These are phyloP conservation scores for Tapirus indicus DNA, from an alignment of 2,797 vertebrate genomes.

Conservation along the genomic window DNA sequence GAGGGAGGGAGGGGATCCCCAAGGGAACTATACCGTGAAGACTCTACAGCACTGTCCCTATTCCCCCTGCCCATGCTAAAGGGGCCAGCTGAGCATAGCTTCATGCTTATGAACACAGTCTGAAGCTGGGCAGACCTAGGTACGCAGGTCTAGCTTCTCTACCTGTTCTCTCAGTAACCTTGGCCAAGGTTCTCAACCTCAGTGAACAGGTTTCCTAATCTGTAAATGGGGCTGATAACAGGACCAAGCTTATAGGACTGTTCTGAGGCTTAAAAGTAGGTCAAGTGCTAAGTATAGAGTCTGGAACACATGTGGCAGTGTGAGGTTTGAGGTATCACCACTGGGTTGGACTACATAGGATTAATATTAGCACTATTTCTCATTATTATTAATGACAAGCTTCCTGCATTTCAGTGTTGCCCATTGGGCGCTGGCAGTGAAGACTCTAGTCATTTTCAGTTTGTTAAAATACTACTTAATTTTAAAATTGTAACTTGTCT, in stretches of 20 bases:
- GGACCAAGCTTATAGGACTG: background rate
- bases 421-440: background rate
- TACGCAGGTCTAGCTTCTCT: background rate
- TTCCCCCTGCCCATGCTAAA: background rate
- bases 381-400: background rate
- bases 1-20: background rate
- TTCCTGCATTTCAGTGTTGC: background rate
- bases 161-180: background rate
- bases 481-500: background rate
- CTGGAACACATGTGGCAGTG: background rate
- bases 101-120: background rate
- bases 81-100: background rate
- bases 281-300: background rate
- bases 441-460: background rate
- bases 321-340: background rate
- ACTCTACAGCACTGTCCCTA: rapidly evolving
- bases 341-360: no score
- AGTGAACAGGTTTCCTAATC: background rate
- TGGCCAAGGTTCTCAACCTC: background rate
- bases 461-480: conserved; percentile 14
- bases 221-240: background rate
- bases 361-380: background rate
- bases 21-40: background rate
- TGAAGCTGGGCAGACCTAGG: background rate
- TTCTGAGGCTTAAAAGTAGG: background rate